Evolutionary conservation across 1,140 invertebrate genomes (phyloP), one percentile per base, ranked within the genome.

Genomic region (Halyomorpha halys): DNA sequence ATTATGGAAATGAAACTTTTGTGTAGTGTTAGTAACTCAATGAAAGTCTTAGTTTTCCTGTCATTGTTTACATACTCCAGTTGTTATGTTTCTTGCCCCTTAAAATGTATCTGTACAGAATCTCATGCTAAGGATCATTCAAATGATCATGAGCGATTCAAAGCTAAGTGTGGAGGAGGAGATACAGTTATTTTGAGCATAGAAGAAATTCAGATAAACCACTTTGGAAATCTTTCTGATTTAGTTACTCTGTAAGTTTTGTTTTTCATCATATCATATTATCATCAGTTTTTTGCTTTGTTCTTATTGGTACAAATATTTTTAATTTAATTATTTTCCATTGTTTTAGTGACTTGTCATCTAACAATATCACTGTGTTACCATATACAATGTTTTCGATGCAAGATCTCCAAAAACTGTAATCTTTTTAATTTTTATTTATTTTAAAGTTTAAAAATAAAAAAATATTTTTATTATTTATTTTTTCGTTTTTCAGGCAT

Each of bases 381-480:
- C 61, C 63, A 5, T 21, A 65, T 47, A 69, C 65, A 27, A 60
- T 61, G 9, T 66, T 69, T 59, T 53, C 56, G 14, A 30, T 69
- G 18, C 63, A 27, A 2, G 65, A 65, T 30, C 60, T 70, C 47
- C 66, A 66, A 62, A 70, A 67, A 59, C 49, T 70, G 69, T 70
- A 64, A 70, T 65, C 56, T 14, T 61, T 45, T 27, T 49, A 44
- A 44, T 16, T 18, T 27, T 49, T 59, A 39, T 14, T 45, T 47
- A 45, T 47, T 15, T 13, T 59, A 19, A 64, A 23, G 8, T n/a
- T n/a, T n/a, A n/a, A n/a, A n/a, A n/a, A n/a, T n/a, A n/a, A n/a
- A n/a, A n/a, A n/a, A n/a, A n/a, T n/a, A n/a, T n/a, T n/a, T 51
- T 53, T 23, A 14, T 9, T n/a, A 11, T n/a, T 3, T 25, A 15